phyloP scores from a whole-genome alignment of 2,797 vertebrate genomes.

The Diceros bicornis region DNA sequence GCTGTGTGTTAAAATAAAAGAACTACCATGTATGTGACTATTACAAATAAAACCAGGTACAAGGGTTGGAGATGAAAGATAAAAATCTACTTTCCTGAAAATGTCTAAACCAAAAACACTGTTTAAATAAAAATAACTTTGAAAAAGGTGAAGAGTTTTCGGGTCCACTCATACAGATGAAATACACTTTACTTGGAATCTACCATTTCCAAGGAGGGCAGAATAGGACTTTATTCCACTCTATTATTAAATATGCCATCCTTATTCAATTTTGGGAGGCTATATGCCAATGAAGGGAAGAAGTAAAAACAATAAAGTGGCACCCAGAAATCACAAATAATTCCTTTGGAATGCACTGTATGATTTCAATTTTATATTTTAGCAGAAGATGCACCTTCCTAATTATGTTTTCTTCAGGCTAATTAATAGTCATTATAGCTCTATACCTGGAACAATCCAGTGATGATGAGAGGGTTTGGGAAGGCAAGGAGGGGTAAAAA shows the following conservation, averaged over 20 bases:
- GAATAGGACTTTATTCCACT: not conserved
- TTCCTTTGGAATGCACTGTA: not conserved
- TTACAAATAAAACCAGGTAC: conserved; percentile 1
- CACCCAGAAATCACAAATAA: not conserved
- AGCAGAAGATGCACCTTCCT: not conserved
- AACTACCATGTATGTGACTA: not conserved
- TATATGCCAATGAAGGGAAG: not conserved
- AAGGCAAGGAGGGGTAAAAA: not conserved
- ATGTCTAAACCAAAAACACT: not conserved
- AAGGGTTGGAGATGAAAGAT: conserved; percentile 15
- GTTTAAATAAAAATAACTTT: not conserved
- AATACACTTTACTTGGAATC: not conserved
- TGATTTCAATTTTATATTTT: conserved; percentile 11
- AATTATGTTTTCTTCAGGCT: not conserved
- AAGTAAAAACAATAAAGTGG: not conserved
- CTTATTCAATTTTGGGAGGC: not conserved
- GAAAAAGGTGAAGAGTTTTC: not conserved
- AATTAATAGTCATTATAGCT: not conserved
- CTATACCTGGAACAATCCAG: not conserved
- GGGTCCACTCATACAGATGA: not conserved
- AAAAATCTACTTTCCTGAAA: conserved; percentile 29
- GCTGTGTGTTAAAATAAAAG: not conserved
- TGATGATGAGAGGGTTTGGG: not conserved
- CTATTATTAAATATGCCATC: not conserved
- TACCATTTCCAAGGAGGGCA: not conserved